These are phyloP conservation scores for Diplodus sargus DNA, from an alignment of 2,797 vertebrate genomes.

Conservation along the genomic window DNA sequence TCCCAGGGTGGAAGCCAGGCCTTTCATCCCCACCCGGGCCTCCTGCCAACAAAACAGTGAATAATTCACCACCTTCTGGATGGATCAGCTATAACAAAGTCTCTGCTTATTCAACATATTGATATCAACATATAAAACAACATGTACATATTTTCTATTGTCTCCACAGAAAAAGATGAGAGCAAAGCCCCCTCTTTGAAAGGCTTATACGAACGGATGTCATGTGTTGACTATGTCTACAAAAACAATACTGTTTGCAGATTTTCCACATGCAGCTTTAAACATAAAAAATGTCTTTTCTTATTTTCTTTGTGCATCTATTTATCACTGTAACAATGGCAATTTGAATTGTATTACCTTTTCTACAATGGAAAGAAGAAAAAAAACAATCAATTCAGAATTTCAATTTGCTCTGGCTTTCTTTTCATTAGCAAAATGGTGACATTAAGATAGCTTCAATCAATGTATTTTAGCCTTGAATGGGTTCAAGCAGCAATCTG, in stretches of 20 bases:
- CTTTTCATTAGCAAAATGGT: background rate
- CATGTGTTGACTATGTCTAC: background rate
- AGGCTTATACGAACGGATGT: background rate
- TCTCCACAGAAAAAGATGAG: background rate
- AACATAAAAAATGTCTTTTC: background rate
- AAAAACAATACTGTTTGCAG: background rate
- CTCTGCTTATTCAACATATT: slow-evolving; percentile 39
- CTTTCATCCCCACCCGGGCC: slow-evolving; percentile 78
- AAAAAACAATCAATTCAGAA: background rate
- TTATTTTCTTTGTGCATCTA: background rate
- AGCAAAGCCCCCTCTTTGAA: no score
- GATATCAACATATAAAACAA: slow-evolving; percentile 43
- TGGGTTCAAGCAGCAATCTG: slow-evolving; percentile 7
- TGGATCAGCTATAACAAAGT: slow-evolving; percentile 64
- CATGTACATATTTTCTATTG: slow-evolving; percentile 12
- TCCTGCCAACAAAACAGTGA: slow-evolving; percentile 77
- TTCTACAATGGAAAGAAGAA: background rate
- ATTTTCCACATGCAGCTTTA: background rate
- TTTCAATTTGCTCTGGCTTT: background rate
- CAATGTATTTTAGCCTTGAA: background rate
- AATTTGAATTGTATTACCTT: background rate
- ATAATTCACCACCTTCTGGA: slow-evolving; percentile 85
- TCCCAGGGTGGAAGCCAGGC: slow-evolving; percentile 66
- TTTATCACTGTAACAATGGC: background rate
- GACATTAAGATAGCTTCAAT: background rate